Percentiles rank a stretch among this genome's conserved stretches.
These are phyloP conservation scores for Tapera naevia DNA, from an alignment of 2,797 vertebrate genomes.

Conservation along the genomic window DNA sequence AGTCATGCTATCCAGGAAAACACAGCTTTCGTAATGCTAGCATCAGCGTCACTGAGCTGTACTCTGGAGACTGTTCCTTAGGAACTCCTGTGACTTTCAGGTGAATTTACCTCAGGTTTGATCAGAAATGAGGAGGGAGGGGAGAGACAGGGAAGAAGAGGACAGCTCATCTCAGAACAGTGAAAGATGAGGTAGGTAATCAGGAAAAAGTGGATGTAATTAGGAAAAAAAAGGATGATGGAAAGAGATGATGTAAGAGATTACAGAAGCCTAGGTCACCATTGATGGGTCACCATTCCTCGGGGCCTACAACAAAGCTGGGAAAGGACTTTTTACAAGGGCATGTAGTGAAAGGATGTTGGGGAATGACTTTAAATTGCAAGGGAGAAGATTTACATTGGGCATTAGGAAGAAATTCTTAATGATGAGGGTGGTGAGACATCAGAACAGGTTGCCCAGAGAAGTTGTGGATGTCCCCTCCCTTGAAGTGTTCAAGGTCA, in stretches of 20 bases:
- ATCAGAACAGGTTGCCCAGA: too few relatives aligned
- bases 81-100: not conserved
- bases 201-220: not conserved
- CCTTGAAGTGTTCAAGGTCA: too few relatives aligned
- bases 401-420: too few relatives aligned
- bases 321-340: too few relatives aligned
- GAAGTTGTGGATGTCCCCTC: too few relatives aligned
- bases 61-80: not conserved
- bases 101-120: not conserved
- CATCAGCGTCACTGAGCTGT: not conserved
- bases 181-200: not conserved
- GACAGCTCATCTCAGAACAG: not conserved
- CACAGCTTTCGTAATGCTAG: not conserved
- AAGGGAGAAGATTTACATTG: too few relatives aligned
- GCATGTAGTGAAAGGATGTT: too few relatives aligned
- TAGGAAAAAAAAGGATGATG: not conserved
- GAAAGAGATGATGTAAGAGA: not conserved
- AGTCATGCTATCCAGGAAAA: conserved; percentile 49
- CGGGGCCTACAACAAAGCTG: too few relatives aligned
- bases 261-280: not conserved
- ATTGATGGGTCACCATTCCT: not conserved
- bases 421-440: too few relatives aligned
- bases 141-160: not conserved
- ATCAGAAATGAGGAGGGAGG: not conserved
- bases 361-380: too few relatives aligned